These are phyloP conservation scores for Pilophorus perplexus DNA, from an alignment of 2,888 invertebrate species.

Conservation along the genomic window DNA sequence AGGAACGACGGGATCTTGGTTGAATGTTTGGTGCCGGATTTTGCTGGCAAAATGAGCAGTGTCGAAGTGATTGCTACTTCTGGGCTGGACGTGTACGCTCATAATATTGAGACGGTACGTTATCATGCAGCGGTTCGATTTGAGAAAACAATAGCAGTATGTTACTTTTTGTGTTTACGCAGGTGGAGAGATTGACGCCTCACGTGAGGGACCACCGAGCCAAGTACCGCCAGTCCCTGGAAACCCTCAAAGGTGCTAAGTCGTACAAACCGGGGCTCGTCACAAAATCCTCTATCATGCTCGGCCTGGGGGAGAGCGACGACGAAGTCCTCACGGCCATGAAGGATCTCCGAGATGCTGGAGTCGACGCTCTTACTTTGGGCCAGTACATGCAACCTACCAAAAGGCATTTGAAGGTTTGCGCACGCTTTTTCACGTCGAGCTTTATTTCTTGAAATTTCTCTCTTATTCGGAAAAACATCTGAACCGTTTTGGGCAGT, in stretches of 20 bases:
- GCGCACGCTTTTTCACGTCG: no score
- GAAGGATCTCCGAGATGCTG: slow-evolving; percentile 73
- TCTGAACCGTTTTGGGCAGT: no score
- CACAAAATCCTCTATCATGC: slow-evolving; percentile 98
- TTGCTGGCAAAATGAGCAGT: slow-evolving; percentile 74
- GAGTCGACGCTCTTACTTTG: slow-evolving; percentile 93
- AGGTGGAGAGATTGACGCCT: slow-evolving; percentile 72
- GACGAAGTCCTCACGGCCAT: slow-evolving; percentile 81
- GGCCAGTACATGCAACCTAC: slow-evolving; percentile 99
- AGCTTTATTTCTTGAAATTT: no score
- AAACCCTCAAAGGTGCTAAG: slow-evolving; percentile 80
- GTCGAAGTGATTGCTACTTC: slow-evolving; percentile 73
- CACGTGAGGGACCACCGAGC: slow-evolving; percentile 92
- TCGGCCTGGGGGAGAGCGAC: slow-evolving; percentile 90
- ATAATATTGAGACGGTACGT: slow-evolving; percentile 93
- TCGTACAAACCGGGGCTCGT: slow-evolving; percentile 74
- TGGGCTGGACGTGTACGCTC: slow-evolving; percentile 94
- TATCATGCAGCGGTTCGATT: background rate
- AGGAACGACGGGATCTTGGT: slow-evolving; percentile 82
- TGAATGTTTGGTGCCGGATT: slow-evolving; percentile 96
- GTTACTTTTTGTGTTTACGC: background rate
- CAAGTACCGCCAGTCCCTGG: slow-evolving; percentile 83
- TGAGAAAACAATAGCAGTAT: no score
- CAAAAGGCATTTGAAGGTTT: slow-evolving; percentile 82
- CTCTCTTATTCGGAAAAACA: no score